phyloP scores from a whole-genome alignment of 2,113 vertebrate genomes.

The Helogale parvula region DNA sequence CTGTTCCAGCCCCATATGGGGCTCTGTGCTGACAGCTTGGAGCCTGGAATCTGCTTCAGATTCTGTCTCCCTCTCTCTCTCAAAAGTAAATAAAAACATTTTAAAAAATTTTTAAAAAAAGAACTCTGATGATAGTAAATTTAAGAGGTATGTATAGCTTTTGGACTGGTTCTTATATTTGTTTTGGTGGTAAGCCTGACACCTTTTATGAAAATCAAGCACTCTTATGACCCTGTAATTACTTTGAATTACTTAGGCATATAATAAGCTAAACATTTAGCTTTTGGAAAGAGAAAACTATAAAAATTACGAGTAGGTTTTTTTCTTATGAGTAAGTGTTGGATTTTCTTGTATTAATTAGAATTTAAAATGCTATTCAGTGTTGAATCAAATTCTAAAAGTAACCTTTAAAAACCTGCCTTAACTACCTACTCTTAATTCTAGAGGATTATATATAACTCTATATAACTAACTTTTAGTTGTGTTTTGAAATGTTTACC shows the following conservation, averaged over 20 bases:
- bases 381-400: constrained; percentile 52
- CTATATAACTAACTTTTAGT: background rate
- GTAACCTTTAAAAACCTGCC: background rate
- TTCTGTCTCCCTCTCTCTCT: no score
- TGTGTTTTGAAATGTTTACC: constrained; percentile 44
- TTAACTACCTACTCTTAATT: background rate
- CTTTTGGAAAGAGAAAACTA: background rate
- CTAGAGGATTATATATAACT: background rate
- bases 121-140: background rate
- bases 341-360: background rate
- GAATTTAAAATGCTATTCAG: constrained; percentile 43
- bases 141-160: background rate
- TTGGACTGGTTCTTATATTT: background rate
- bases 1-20: no score
- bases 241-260: background rate
- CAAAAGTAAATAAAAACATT: no score
- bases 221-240: background rate
- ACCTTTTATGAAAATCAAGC: background rate
- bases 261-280: background rate
- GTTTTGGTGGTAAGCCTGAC: background rate
- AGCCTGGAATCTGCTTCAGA: no score
- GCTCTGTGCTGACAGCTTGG: no score
- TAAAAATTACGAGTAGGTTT: background rate
- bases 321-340: background rate
- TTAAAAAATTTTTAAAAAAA: no score